These are phyloP conservation scores for Hartigia nigra DNA, from an alignment of 2,888 invertebrate species.

Conservation along the genomic window DNA sequence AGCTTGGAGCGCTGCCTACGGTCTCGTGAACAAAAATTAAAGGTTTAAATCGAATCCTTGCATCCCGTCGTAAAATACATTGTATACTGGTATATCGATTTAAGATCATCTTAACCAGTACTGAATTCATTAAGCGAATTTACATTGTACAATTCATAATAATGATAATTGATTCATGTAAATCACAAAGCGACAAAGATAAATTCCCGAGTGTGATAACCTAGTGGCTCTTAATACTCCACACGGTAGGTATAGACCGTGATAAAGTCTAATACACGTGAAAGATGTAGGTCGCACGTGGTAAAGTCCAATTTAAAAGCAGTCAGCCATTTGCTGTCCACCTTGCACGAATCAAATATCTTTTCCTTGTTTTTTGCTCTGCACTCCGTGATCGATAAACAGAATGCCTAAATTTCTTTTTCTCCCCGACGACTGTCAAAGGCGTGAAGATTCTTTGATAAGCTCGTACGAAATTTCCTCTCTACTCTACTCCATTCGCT, in stretches of 20 bases:
- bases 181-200: not conserved
- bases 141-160: not conserved
- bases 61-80: not conserved
- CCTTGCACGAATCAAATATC: not conserved
- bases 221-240: not conserved
- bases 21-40: not conserved
- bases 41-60: not conserved
- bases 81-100: not conserved
- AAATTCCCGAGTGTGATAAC: not conserved
- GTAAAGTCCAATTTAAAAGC: conserved; percentile 44
- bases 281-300: conserved; percentile 30
- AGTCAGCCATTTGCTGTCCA: conserved; percentile 24
- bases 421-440: not conserved
- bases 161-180: not conserved
- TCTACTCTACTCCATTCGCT: not conserved
- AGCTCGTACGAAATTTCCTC: not conserved
- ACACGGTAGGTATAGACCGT: not conserved
- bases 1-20: not conserved
- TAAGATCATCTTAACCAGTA: not conserved
- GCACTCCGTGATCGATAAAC: not conserved
- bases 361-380: not conserved
- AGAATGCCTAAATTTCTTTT: not conserved
- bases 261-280: not conserved
- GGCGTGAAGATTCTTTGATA: not conserved
- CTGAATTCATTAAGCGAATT: not conserved